These are phyloP conservation scores for Henicopernis longicauda DNA, from an alignment of 2,113 vertebrate species.

Conservation along the genomic window DNA sequence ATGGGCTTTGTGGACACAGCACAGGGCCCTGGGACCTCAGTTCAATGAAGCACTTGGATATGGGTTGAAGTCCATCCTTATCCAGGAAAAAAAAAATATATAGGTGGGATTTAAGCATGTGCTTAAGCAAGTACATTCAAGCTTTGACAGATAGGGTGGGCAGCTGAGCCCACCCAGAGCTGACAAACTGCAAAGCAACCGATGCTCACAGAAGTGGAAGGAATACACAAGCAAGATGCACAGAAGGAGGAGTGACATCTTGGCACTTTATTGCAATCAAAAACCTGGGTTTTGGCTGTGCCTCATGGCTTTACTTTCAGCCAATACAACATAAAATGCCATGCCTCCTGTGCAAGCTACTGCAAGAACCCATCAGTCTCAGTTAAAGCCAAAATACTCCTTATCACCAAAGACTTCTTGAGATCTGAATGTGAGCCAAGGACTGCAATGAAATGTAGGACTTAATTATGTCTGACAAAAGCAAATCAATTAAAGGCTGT, in stretches of 20 bases:
- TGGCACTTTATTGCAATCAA: background rate
- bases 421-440: slow-evolving; percentile 22
- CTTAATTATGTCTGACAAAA: slow-evolving; percentile 54
- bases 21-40: background rate
- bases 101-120: background rate
- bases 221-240: background rate
- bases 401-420: slow-evolving; percentile 16
- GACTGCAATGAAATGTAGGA: slow-evolving; percentile 21
- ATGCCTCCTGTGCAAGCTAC: background rate
- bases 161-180: background rate
- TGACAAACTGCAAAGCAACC: background rate
- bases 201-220: background rate
- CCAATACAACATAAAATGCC: background rate
- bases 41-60: background rate
- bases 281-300: background rate
- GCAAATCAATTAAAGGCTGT: slow-evolving; percentile 45
- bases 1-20: background rate
- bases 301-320: background rate
- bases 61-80: background rate
- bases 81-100: background rate
- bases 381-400: background rate
- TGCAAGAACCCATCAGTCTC: background rate
- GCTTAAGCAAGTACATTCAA: background rate
- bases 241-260: slow-evolving; percentile 34
- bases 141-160: background rate